Conservation (phyloP, 2,797 vertebrate genomes). For the Linurgus olivaceus region DNA sequence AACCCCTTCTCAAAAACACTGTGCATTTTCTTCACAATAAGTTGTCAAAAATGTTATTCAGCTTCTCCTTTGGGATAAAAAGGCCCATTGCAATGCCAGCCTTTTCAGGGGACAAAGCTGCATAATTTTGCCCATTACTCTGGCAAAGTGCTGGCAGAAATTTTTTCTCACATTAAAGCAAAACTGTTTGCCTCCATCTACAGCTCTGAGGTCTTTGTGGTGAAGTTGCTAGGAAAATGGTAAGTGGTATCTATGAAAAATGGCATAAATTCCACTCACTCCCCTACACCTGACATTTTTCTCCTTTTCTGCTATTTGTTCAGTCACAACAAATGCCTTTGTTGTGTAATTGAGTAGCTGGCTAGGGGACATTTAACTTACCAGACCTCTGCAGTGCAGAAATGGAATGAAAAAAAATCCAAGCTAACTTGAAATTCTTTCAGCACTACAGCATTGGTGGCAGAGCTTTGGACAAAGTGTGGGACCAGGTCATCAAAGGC, state of each 20-base stretch:
- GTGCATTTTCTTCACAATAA: background rate
- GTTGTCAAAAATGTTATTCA: conserved; percentile 4
- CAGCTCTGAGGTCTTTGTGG: background rate
- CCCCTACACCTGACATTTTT: background rate
- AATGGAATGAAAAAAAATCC: background rate
- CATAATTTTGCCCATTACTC: background rate
- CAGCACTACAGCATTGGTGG: background rate
- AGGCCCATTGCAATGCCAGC: background rate
- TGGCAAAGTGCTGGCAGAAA: background rate
- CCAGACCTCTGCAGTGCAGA: background rate
- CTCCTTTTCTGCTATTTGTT: background rate
- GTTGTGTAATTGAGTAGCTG: background rate
- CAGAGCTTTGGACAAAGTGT: background rate
- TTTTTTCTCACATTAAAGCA: background rate
- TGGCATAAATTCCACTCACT: background rate
- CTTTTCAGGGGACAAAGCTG: background rate
- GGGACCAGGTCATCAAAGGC: background rate
- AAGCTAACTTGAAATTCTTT: background rate
- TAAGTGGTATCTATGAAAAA: background rate
- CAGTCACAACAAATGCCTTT: background rate
- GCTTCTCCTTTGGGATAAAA: background rate
- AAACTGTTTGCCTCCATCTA: background rate
- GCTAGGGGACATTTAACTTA: background rate
- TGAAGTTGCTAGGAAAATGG: background rate
- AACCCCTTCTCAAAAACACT: background rate